Base-by-base conservation (phyloP, 2,113 vertebrate species). In the Smithornis capensis region DNA sequence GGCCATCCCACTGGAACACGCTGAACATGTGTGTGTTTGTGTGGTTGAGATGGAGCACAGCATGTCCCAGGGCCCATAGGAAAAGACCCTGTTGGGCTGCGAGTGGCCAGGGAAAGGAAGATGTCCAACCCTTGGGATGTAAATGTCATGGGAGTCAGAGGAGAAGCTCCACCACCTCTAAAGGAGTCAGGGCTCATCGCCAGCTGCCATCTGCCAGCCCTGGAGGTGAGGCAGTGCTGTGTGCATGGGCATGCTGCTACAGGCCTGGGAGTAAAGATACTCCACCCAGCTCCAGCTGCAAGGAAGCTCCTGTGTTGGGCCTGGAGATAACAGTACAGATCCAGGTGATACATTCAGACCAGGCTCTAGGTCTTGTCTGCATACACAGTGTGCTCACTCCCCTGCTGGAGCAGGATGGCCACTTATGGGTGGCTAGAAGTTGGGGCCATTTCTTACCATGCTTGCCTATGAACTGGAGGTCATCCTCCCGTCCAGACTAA, bases 401-500 rank as follows among this genome's bases (percentile, higher is more conserved):
- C 65, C 22, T 79, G 79, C 50, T 65, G 60, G 40, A 74, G 55
- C 29, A 74, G 35, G 24, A 31, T 40, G 55, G 38, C 65, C 17
- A 0, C 24, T 10, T 38, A 10, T 70, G 37, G 19, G 31, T 47
- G 55, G 29, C 40, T 69, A 5, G 29, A 87, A 71, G 5, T 25
- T 12, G 2, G 35, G 52, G 31, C 18, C 37, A 2, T 11, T 70
- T 87, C 9, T 44, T 29, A 45, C 11, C 10, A 11, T 35, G 31
- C 3, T 8, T 65, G 10, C 44, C 55, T 3, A 0, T 27, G 44
- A 73, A 15, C 42, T 63, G 59, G 65, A 55, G 35, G 60, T 47
- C 19, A 8, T 0, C 0, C 11, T 87, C 11, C 17, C 2, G 3
- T 27, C 38, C 0, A 0, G 18, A 27, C 14, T 33, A 25, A 78